Percentiles rank a stretch among this genome's conserved stretches.
Conservation (phyloP, 2,797 vertebrate genomes). For the Protosalanx chinensis region DNA sequence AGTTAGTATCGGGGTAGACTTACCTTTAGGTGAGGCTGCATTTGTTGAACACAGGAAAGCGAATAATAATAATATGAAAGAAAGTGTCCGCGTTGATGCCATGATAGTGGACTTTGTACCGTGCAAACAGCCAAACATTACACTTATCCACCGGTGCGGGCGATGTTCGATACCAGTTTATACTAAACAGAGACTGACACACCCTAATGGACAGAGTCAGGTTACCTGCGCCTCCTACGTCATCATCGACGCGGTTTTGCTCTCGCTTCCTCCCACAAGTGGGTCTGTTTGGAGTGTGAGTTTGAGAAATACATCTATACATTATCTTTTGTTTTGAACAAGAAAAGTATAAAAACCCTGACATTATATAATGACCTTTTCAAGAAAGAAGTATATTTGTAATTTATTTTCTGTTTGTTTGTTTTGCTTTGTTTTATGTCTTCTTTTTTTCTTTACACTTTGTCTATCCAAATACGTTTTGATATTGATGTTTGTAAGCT, state of each 20-base stretch:
- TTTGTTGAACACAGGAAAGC: not conserved
- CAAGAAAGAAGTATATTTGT: too few species aligned
- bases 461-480: too few species aligned
- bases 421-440: too few species aligned
- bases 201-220: constrained; percentile 1
- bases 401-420: too few species aligned
- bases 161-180: not conserved
- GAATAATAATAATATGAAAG: not conserved
- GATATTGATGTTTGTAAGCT: too few species aligned
- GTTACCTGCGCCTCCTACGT: not conserved
- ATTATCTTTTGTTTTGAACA: too few species aligned
- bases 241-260: not conserved
- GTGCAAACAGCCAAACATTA: not conserved
- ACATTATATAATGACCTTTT: too few species aligned
- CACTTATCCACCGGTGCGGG: not conserved
- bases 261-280: not conserved
- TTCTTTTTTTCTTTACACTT: too few species aligned
- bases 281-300: too few species aligned
- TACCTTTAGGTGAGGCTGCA: not conserved
- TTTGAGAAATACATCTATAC: too few species aligned
- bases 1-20: not conserved
- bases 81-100: not conserved
- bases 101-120: constrained; percentile 4
- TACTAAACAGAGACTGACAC: not conserved
- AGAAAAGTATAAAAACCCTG: too few species aligned